Base-by-base conservation (phyloP, 2,888 invertebrate species). In the Tenthredo livida region DNA sequence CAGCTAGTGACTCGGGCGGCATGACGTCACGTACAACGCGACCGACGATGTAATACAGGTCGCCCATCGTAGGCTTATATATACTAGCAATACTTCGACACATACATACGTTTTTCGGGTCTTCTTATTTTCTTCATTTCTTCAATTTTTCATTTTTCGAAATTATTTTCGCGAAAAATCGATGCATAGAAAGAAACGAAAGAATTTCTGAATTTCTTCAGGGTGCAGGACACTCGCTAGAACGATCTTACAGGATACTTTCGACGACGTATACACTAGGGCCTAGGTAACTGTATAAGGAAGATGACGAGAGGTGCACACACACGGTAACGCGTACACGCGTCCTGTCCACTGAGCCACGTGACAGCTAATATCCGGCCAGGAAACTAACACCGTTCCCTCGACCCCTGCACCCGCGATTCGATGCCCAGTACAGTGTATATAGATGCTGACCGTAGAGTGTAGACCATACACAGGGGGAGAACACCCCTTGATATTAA, bases 331-430 rank as follows among this genome's bases (percentile, higher is more conserved):
- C 65, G 40, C 83, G 67, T 47, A 70, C 70, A 47, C 83, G 65
- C 83, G 90, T 91, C 90, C 90, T 91, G 92, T 92, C 93, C 92
- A 92, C 90, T 91, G 92, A 93, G 92, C 90, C 91, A 91, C 91
- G 90, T 92, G 93, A 93, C 93, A 93, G 93, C 92, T 93, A 93
- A 93, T 93, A 93, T 93, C 93, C 93, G 92, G 89, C 90, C 91
- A 90, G 93, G 92, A 93, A 93, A 92, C 92, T 91, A 91, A 91
- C 92, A 90, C 91, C 91, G 91, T 85, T 82, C 83, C 87, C 78
- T 54, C 73, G 37, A 50, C 75, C 65, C 25, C 77, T 65, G 21
- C 12, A 40, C 85, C 65, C 77, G 85, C 77, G 85, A 84, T 86
- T 75, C 85, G n/a, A 58, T 54, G 50, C 77, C 40, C 47, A 25